A percentile compares a stretch with the other conserved stretches of the same genome.
Evolutionary conservation across 2,888 invertebrate genomes (phyloP).

Genomic region (Mystacides longicornis): DNA sequence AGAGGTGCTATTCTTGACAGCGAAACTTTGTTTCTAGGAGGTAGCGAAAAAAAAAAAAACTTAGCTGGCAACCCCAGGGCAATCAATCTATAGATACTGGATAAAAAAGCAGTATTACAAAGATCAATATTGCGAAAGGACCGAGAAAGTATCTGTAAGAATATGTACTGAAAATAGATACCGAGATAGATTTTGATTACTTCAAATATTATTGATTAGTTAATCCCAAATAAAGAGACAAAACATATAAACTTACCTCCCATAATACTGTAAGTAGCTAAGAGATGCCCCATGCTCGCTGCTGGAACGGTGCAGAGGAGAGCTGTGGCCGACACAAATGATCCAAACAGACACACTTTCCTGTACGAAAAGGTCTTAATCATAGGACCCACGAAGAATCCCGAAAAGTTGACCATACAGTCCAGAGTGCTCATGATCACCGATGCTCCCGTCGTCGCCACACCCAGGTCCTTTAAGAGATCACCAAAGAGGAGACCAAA

Average conservation of each 20-base stretch:
- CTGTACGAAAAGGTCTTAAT: conserved; percentile 68
- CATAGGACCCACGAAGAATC: conserved; percentile 68
- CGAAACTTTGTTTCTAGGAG: no score
- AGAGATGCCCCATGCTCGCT: conserved; percentile 61
- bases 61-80: no score
- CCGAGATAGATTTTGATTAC: no score
- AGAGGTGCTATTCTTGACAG: no score
- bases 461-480: conserved; percentile 57
- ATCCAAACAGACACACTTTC: conserved; percentile 62
- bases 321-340: conserved; percentile 58
- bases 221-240: no score
- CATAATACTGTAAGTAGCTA: conserved; percentile 66
- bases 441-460: conserved; percentile 67
- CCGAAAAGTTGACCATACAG: conserved; percentile 71
- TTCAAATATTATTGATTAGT: no score
- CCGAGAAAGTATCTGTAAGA: no score
- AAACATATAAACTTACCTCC: conserved; percentile 50
- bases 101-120: no score
- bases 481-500: conserved; percentile 75
- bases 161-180: no score
- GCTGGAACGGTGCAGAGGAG: conserved; percentile 62
- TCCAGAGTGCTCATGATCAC: conserved; percentile 69
- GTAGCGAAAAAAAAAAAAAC: no score
- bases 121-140: no score
- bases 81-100: no score